Evolutionary conservation across 1,140 invertebrate genomes (phyloP), one percentile per base, ranked within the genome.

Genomic region (Tetramorium parvispinum): DNA sequence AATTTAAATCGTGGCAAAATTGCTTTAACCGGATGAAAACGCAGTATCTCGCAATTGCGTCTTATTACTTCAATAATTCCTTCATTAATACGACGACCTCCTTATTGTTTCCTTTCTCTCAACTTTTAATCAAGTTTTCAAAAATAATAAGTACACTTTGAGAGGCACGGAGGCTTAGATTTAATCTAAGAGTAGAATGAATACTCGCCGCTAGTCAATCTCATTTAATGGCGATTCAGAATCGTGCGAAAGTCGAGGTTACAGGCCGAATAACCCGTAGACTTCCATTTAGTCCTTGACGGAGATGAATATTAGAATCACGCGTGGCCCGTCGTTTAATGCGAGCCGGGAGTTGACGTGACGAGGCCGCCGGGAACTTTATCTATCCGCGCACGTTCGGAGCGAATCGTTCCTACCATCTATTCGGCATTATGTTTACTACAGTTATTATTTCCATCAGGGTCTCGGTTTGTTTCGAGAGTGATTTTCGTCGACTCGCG

Each of bases 221-320:
- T 37, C 53, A 40, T 63, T 81, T 68, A 87, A 88, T 65, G 24
- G 43, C 24, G 66, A 51, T 16, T 63, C 40, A 32, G 83, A 86
- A 88, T 73, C 73, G 75, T 68, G 85, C 68, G 85, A 81, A 73
- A 49, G 32, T n/a, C 51, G 76, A 57, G 63, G 53, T 63, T 79
- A 86, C 66, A n/a, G 43, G 65, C 55, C 70, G 16, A 85, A 51
- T 85, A 53, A 59, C 59, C 53, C 49, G 85, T 40, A 49, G 51
- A 79, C 61, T 86, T 79, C 75, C 85, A 21, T 79, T 78, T 37
- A 81, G 59, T 82, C 66, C 66, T 24, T 55, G 55, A n/a, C 49
- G 55, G 37, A 57, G 57, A 88, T 82, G 65, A 68, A 81, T 77
- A 77, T 77, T 75, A 40, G 77, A 81, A 65, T 75, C 79, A 83